Conservation (phyloP, 1,140 invertebrate genomes). For the Drosophila kikkawai region DNA sequence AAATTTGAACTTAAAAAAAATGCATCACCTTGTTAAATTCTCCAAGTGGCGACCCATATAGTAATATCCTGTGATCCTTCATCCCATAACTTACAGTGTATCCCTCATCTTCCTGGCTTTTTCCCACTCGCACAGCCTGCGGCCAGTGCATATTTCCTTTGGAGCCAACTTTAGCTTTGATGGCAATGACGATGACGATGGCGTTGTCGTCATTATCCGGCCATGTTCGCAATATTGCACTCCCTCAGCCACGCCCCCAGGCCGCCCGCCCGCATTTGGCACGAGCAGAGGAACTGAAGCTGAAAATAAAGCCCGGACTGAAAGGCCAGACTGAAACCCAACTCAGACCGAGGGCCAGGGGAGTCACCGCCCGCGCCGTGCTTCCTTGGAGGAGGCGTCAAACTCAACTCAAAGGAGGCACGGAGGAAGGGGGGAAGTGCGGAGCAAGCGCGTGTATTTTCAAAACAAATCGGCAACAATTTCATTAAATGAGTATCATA, state of each 20-base stretch:
- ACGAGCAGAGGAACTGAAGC: conserved; percentile 33
- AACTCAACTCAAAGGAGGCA: conserved; percentile 22
- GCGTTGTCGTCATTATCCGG: conserved; percentile 76
- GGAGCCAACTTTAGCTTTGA: conserved; percentile 48
- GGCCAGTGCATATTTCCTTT: conserved; percentile 73
- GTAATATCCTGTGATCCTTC: not conserved
- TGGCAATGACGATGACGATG: conserved; percentile 55
- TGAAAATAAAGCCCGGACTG: conserved; percentile 14
- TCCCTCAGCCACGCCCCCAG: conserved; percentile 56
- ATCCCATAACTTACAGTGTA: conserved; percentile 3
- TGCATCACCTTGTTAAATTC: not conserved
- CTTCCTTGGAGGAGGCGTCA: conserved; percentile 68
- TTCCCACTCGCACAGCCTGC: conserved; percentile 43
- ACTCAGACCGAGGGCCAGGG: conserved; percentile 10
- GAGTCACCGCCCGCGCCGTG: conserved; percentile 34
- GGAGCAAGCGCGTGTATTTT: conserved; percentile 81
- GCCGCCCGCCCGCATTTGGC: conserved; percentile 58
- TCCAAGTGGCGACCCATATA: not conserved
- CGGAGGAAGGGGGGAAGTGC: conserved; percentile 24
- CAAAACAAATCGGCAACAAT: conserved; percentile 85
- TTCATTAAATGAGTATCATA: conserved; percentile 85
- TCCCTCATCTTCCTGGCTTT: conserved; percentile 1
- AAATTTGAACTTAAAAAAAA: no score
- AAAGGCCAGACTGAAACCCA: conserved; percentile 4
- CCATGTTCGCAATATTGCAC: conserved; percentile 83